A percentile compares a stretch with the other conserved stretches of the same genome.
Conservation (phyloP, 2,888 invertebrate genomes). For the Clivina fossor region DNA sequence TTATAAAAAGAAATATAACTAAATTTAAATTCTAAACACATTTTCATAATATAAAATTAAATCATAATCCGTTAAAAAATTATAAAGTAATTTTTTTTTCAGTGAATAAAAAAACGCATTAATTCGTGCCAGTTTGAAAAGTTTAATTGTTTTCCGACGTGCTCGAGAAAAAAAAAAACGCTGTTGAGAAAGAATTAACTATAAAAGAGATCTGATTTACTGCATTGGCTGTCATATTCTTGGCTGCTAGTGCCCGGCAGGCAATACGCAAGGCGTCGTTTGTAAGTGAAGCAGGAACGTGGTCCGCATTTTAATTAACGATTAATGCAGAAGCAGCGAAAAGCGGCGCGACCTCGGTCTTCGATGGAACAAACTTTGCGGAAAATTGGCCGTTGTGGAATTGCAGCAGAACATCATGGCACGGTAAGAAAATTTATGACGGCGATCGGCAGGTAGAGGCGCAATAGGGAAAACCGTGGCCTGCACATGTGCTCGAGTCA, state of each 20-base stretch:
- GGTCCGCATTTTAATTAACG: constrained; percentile 52
- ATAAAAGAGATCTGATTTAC: constrained; percentile 50
- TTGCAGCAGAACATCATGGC: constrained; percentile 32
- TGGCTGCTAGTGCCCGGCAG: constrained; percentile 16
- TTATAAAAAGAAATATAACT: too few relatives aligned
- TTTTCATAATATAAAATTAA: not conserved
- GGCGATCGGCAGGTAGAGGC: constrained; percentile 23
- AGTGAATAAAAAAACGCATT: constrained; percentile 32
- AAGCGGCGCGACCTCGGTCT: constrained; percentile 37
- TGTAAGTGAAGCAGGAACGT: constrained; percentile 36
- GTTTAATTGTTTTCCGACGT: constrained; percentile 30
- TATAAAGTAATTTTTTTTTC: too few relatives aligned
- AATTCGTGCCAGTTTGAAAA: constrained; percentile 30
- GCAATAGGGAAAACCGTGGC: not conserved
- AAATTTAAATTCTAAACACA: too few relatives aligned
- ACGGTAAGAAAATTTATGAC: constrained; percentile 40
- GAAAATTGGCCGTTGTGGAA: constrained; percentile 41
- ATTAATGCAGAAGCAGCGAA: constrained; percentile 42
- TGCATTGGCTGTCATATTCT: constrained; percentile 47
- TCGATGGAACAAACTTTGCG: constrained; percentile 41
- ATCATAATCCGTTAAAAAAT: constrained; percentile 1
- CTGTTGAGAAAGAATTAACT: constrained; percentile 47
- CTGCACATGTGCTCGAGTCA: constrained; percentile 24
- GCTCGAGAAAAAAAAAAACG: constrained; percentile 32
- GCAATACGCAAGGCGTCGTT: not conserved